Evolutionary conservation across 2,797 vertebrate genomes (phyloP).

Genomic region (Sebastes melanostomus): DNA sequence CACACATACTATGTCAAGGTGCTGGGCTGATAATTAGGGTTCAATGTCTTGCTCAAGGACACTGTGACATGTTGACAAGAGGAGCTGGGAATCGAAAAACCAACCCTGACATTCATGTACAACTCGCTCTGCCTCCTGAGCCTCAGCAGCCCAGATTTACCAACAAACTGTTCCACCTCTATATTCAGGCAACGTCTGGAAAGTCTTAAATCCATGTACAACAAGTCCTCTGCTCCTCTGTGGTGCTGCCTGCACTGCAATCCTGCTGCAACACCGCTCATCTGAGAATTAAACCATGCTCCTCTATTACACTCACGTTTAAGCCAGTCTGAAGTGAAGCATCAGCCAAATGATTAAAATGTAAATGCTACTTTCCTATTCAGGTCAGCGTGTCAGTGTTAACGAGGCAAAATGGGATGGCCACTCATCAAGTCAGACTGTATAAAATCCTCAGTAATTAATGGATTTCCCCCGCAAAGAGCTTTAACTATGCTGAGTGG

Average conservation of each 20-base stretch:
- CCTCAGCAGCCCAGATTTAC: neutral
- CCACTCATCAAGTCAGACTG: slow-evolving; percentile 29
- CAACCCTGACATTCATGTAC: neutral
- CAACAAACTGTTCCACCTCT: neutral
- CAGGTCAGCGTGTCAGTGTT: slow-evolving; percentile 27
- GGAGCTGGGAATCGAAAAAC: neutral
- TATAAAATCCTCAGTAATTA: slow-evolving; percentile 45
- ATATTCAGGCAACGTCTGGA: neutral
- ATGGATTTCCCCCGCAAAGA: slow-evolving; percentile 13
- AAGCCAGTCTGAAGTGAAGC: neutral
- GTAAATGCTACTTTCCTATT: slow-evolving; percentile 29
- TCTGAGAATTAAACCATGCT: neutral
- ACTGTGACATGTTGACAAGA: neutral
- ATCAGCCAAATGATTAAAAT: slow-evolving; percentile 27
- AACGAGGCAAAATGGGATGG: slow-evolving; percentile 14
- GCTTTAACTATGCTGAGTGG: slow-evolving; percentile 13
- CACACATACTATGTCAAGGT: neutral
- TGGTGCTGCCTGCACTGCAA: neutral
- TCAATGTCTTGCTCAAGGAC: slow-evolving; percentile 1
- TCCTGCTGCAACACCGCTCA: neutral
- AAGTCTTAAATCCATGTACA: neutral
- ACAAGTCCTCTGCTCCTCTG: neutral
- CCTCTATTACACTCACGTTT: neutral
- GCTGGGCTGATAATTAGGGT: neutral
- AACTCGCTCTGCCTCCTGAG: neutral